phyloP scores from a whole-genome alignment of 2,888 invertebrate species.

The Leptarthrus brevirostris region DNA sequence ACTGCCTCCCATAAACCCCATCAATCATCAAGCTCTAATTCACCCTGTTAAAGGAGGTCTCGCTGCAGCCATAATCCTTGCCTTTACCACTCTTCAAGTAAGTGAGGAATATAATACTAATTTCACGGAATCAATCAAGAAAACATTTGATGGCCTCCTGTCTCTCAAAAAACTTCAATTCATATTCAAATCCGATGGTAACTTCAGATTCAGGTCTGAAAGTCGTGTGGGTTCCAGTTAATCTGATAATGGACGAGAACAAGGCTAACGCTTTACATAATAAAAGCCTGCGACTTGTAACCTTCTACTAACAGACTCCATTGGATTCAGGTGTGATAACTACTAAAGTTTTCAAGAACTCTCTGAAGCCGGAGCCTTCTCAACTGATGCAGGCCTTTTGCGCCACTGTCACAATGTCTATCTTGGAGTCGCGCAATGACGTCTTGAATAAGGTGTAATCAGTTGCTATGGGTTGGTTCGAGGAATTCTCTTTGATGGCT shows the following conservation, averaged over 20 bases:
- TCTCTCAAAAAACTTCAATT: conserved; percentile 30
- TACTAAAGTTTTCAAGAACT: conserved; percentile 15
- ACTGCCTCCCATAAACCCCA: conserved; percentile 10
- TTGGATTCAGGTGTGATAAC: background rate
- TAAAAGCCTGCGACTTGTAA: conserved; percentile 31
- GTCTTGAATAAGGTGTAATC: conserved; percentile 11
- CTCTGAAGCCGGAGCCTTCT: too few species aligned
- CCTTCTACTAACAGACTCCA: conserved; percentile 9
- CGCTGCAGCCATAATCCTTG: background rate
- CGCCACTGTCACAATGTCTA: background rate
- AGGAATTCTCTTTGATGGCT: conserved; percentile 25
- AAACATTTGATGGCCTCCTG: conserved; percentile 23
- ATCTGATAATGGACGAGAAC: conserved; percentile 45
- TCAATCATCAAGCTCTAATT: conserved; percentile 41
- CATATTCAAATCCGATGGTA: conserved; percentile 34
- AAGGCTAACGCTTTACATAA: conserved; percentile 37
- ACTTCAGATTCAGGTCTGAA: background rate
- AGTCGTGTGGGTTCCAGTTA: conserved; percentile 42
- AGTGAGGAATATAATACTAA: conserved; percentile 43
- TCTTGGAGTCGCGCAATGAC: conserved; percentile 17
- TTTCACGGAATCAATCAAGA: conserved; percentile 50
- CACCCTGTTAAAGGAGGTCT: background rate
- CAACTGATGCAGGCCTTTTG: too few species aligned
- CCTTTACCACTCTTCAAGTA: background rate
- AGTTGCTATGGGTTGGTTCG: conserved; percentile 10